Conservation (phyloP, 2,113 vertebrate species). For the Rousettus leschenaultii region DNA sequence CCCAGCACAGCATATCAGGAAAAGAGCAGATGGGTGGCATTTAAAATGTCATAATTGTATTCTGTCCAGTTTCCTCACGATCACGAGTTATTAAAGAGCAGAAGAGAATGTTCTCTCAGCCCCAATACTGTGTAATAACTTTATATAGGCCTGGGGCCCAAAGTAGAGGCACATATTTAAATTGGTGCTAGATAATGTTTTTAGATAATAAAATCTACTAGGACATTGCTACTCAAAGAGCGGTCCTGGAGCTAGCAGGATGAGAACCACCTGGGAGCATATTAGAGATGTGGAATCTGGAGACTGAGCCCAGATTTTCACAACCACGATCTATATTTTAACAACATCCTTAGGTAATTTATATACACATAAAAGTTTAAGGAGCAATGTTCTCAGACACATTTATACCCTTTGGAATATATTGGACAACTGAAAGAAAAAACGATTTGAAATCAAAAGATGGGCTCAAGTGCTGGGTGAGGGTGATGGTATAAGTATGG, state of each 20-base stretch:
- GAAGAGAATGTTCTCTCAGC: not conserved
- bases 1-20: not conserved
- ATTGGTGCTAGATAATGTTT: not conserved
- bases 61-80: not conserved
- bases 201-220: not conserved
- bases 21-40: not conserved
- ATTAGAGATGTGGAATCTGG: not conserved
- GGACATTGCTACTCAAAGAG: not conserved
- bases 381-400: not conserved
- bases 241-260: not conserved
- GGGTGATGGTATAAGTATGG: not conserved
- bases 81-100: not conserved
- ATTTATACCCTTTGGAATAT: not conserved
- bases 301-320: not conserved
- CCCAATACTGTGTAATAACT: not conserved
- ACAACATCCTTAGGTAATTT: not conserved
- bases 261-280: fast-evolving
- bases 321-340: not conserved
- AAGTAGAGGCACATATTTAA: not conserved
- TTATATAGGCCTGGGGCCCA: not conserved
- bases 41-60: not conserved
- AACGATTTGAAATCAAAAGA: not conserved
- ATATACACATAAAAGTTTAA: not conserved
- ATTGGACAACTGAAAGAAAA: not conserved
- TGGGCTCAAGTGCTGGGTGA: not conserved